These are phyloP conservation scores for Latheticus oryzae DNA, from an alignment of 2,888 invertebrate species.

Conservation along the genomic window DNA sequence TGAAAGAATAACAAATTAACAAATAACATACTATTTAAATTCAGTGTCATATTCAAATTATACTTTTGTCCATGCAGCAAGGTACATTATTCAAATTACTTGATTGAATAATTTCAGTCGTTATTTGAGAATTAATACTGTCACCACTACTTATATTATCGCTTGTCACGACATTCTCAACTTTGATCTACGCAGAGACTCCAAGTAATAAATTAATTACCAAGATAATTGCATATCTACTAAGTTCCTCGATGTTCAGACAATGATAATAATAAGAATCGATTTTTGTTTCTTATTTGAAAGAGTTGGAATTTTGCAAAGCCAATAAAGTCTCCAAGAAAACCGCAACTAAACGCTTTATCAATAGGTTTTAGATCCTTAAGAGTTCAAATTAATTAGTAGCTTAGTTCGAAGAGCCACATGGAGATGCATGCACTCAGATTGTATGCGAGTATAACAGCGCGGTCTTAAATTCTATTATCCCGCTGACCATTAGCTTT, in stretches of 20 bases:
- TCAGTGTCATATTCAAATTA: conserved; percentile 33
- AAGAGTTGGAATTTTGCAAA: conserved; percentile 24
- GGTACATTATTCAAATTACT: conserved; percentile 32
- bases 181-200: conserved; percentile 11
- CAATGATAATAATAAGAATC: conserved; percentile 12
- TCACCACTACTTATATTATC: conserved; percentile 32
- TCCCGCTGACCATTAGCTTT: conserved; percentile 41
- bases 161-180: conserved; percentile 27
- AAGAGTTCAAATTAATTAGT: conserved; percentile 46
- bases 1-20: conserved; percentile 27
- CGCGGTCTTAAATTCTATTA: conserved; percentile 44
- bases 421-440: conserved; percentile 44
- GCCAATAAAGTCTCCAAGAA: conserved; percentile 34
- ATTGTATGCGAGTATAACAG: conserved; percentile 41
- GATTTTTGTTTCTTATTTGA: conserved; percentile 26
- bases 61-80: conserved; percentile 17
- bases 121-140: conserved; percentile 31
- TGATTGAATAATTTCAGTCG: conserved; percentile 32
- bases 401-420: conserved; percentile 43
- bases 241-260: conserved; percentile 15
- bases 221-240: conserved; percentile 27
- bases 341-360: conserved; percentile 42
- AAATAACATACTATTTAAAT: conserved; percentile 22
- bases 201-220: conserved; percentile 25
- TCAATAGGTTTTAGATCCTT: conserved; percentile 44